Base-by-base conservation (phyloP, 2,797 vertebrate genomes). In the Champsocephalus esox region DNA sequence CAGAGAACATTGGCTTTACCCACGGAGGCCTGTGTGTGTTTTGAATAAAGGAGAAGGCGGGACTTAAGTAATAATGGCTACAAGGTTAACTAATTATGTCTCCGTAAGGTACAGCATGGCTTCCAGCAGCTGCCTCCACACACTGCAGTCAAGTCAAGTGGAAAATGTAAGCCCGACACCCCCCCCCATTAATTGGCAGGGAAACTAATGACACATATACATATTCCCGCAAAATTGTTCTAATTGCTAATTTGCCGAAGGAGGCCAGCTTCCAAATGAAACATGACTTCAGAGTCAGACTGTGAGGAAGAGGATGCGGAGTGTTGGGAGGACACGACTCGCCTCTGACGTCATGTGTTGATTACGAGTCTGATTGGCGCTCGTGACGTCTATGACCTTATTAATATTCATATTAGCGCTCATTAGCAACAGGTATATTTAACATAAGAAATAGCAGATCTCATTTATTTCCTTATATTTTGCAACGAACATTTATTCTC, bases 121-220 rank as follows among this genome's bases (percentile, higher is more conserved):
- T 95, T 92, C 92, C 92, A 96, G 95, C 95, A 95, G 95, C 95
- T 94, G 94, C 96, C 95, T 96, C 94, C 89, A 89, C 91, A 95
- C 95, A 95, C 95, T 95, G 93, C 87, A 95, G 93, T 88, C 94
- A 95, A 96, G 95, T 96, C 94, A 95, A 97, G 96, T 97, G 96
- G 96, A 98, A 98, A 97, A 97, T 95, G 95, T 94, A 91, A 92
- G 95, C 93, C 96, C 96, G 97, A 98, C 96, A 96, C 94, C 91
- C 64, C 91, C 68, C 34, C 34, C 7, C 34, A 97, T 97, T 98
- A 98, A 98, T 98, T 97, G 97, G 96, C 95, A 96, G 95, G 95
- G 95, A 96, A 96, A 96, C 96, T 97, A 97, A 97, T 98, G 97
- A 98, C 97, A 98, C 96, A 98, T 95, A 98, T 97, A 98, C 96